Base-by-base conservation (phyloP, 2,888 invertebrate species). In the Phaonia tiefii region DNA sequence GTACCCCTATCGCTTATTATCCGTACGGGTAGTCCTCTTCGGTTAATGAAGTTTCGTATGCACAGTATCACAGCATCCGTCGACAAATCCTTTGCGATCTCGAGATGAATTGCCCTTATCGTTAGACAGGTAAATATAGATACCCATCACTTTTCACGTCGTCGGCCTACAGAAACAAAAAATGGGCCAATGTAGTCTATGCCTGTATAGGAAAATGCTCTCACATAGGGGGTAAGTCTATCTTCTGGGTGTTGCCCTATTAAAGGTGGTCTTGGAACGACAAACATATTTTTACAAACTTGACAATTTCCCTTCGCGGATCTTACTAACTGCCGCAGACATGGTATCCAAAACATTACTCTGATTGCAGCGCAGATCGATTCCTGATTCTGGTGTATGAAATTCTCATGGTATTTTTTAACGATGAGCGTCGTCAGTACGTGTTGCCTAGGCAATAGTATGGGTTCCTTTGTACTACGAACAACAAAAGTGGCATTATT, bases 221-320 rank as follows among this genome's bases (percentile, higher is more conserved):
- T 79, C 2, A 84, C 56, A 39, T 69, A 83, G 1, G 82, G 84
- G 10, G 74, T 82, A 0, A 83, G 60, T 2, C 83, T 70, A 51
- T 84, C 84, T 7, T 22, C 37, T 1, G 81, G 82, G 5, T 79
- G 37, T 65, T 82, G 83, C 0, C 83, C 84, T 85, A 86, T 86
- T 22, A 79, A 54, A 1, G 85, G 85, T 4, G 46, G 20, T 2
- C 26, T 39, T 26, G 85, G 84, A 10, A 25, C 72, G 11, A 75
- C 80, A 37, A 8, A n/a, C 7, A n/a, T 13, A 22, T 67, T 67
- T 4, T 54, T 76, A 60, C 83, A 83, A 10, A 46, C 17, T 31
- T 67, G 69, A 37, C 78, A 80, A 2, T 73, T 54, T n/a, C 54
- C 56, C 65, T 79, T 73, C 0, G 66, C 56, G 1, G 75, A 67